These are phyloP conservation scores for Microtus pennsylvanicus DNA, from an alignment of 2,113 vertebrate species.

Conservation along the genomic window DNA sequence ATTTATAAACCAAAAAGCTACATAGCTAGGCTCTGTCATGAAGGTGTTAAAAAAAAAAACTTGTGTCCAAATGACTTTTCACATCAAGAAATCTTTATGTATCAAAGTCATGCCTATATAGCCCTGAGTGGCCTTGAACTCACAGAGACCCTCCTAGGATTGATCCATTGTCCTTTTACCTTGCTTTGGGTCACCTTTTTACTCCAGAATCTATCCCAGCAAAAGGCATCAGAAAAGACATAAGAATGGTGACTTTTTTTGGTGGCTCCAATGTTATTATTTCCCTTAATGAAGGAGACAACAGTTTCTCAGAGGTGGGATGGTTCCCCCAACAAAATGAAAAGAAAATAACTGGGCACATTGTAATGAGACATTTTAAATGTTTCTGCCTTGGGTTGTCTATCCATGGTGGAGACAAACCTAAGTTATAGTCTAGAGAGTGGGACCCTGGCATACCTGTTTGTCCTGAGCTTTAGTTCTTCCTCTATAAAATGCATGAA, in stretches of 20 bases:
- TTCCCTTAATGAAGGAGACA: not conserved
- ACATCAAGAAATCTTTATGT: not conserved
- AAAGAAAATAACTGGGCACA: not conserved
- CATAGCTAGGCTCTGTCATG: not conserved
- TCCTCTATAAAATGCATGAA: not conserved
- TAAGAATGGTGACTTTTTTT: not conserved
- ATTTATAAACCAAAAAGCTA: not conserved
- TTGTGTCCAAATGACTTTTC: not conserved
- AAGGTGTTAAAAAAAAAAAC: not conserved
- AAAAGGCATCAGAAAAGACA: not conserved
- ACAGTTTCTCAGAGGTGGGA: not conserved
- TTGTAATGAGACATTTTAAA: not conserved
- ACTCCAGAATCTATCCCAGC: not conserved
- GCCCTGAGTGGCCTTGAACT: not conserved
- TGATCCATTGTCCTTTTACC: not conserved
- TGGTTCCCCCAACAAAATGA: not conserved
- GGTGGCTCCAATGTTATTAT: not conserved
- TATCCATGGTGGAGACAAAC: not conserved
- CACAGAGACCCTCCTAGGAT: not conserved
- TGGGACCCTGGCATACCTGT: not conserved
- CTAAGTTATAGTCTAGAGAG: not conserved
- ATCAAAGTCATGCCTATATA: not conserved
- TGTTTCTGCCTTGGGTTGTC: not conserved
- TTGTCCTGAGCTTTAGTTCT: not conserved
- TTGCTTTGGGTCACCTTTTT: slow-evolving; percentile 14